Conservation (phyloP, 2,888 invertebrate species). For the Monoplex corrugatus region DNA sequence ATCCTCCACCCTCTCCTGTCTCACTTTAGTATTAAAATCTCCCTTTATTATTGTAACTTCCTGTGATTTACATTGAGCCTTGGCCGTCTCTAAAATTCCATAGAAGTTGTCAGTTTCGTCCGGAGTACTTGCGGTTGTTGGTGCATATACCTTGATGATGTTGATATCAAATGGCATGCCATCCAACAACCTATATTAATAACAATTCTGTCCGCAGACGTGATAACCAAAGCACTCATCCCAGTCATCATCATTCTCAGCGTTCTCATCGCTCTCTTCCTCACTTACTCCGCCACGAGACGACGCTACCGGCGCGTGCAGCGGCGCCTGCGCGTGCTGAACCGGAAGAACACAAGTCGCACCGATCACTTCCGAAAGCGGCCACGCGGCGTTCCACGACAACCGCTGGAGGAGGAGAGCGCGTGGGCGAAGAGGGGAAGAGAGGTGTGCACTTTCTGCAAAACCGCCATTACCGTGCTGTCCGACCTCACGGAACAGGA, state of each 20-base stretch:
- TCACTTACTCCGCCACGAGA: background rate
- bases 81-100: too few species aligned
- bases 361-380: conserved; percentile 43
- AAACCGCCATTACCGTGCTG: background rate
- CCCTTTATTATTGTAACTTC: too few species aligned
- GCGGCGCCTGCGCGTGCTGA: background rate
- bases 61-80: too few species aligned
- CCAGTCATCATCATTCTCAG: background rate
- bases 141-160: too few species aligned
- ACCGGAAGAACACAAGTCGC: background rate
- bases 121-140: too few species aligned
- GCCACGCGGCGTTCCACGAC: background rate
- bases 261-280: background rate
- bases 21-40: too few species aligned
- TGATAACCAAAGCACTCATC: background rate
- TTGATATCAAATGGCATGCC: too few species aligned
- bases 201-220: background rate
- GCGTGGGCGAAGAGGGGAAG: background rate
- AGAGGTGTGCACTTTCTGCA: background rate
- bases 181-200: too few species aligned
- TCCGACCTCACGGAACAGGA: background rate
- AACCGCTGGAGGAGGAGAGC: background rate
- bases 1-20: too few species aligned
- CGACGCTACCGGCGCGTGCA: background rate
- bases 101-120: too few species aligned